Conservation (phyloP, 2,888 invertebrate species). For the Matsumyia berberina region DNA sequence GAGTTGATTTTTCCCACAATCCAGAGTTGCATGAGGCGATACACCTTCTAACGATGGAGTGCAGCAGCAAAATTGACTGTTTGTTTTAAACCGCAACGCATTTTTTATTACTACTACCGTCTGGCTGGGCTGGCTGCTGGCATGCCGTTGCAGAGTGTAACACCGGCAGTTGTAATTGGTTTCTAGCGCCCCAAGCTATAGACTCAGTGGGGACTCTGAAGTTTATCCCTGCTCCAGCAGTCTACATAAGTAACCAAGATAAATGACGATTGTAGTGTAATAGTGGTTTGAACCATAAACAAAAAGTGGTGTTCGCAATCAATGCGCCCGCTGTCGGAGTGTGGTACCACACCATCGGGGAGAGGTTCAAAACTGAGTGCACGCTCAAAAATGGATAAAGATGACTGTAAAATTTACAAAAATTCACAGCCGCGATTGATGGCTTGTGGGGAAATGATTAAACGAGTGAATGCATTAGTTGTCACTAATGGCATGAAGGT, state of each 20-base stretch:
- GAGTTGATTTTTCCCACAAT: slow-evolving; percentile 20
- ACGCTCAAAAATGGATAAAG: not conserved
- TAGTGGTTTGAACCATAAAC: slow-evolving; percentile 42
- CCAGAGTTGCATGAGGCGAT: not conserved
- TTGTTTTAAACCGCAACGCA: slow-evolving; percentile 63
- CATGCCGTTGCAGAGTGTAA: slow-evolving; percentile 24
- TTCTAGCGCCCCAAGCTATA: slow-evolving; percentile 5
- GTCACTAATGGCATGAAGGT: slow-evolving; percentile 5
- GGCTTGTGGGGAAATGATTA: slow-evolving; percentile 16
- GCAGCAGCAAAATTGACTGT: slow-evolving; percentile 50
- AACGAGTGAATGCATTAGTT: slow-evolving; percentile 16
- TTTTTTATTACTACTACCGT: slow-evolving; percentile 39
- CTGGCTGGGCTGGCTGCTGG: slow-evolving; percentile 1
- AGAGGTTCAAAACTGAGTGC: slow-evolving; percentile 40
- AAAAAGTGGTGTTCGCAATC: slow-evolving; percentile 28
- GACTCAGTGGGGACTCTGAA: slow-evolving; percentile 11
- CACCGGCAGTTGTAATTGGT: slow-evolving; percentile 14
- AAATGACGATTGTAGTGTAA: slow-evolving; percentile 66
- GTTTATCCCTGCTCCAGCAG: slow-evolving; percentile 14
- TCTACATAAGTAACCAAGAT: slow-evolving; percentile 65
- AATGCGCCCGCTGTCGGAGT: slow-evolving; percentile 2
- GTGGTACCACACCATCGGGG: slow-evolving; percentile 9
- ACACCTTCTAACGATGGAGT: slow-evolving; percentile 30
- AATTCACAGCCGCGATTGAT: slow-evolving; percentile 8
- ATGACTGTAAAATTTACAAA: slow-evolving; percentile 15